Evolutionary conservation across 1,140 invertebrate species (phyloP).

Genomic region (Leptinotarsa texana): DNA sequence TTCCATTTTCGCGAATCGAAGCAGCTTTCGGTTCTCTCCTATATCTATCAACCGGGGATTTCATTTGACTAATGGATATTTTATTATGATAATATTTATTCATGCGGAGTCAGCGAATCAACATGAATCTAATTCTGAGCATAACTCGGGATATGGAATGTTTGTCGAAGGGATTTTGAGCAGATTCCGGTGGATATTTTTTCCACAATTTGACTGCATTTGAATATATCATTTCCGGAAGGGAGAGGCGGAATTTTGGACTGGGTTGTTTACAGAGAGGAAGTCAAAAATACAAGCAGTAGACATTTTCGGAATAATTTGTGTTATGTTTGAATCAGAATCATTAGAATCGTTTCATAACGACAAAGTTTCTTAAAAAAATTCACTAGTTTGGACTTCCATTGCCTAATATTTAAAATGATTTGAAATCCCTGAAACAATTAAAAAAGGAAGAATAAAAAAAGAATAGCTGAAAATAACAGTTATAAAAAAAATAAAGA

Average conservation of each 20-base stretch:
- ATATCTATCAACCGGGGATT: not conserved
- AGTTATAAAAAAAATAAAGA: too few relatives aligned
- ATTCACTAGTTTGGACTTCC: too few relatives aligned
- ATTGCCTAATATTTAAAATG: too few relatives aligned
- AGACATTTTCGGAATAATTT: too few relatives aligned
- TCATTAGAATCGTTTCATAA: too few relatives aligned
- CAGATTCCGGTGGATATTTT: not conserved
- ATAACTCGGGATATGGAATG: not conserved
- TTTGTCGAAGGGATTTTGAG: not conserved
- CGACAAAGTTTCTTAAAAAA: too few relatives aligned
- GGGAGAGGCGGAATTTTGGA: not conserved
- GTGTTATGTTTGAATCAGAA: too few relatives aligned
- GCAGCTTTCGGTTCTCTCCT: not conserved
- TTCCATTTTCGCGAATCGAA: not conserved
- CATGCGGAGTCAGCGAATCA: not conserved
- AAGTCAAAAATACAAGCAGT: too few relatives aligned
- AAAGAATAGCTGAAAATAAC: too few relatives aligned
- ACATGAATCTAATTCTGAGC: not conserved
- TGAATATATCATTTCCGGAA: not conserved
- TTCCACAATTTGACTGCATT: not conserved
- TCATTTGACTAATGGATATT: conserved; percentile 4
- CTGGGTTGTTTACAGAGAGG: too few relatives aligned
- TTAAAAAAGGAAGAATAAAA: too few relatives aligned
- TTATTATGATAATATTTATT: conserved; percentile 5
- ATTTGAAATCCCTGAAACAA: too few relatives aligned